Conservation (phyloP, 2,113 vertebrate species). For the Zootoca vivipara region DNA sequence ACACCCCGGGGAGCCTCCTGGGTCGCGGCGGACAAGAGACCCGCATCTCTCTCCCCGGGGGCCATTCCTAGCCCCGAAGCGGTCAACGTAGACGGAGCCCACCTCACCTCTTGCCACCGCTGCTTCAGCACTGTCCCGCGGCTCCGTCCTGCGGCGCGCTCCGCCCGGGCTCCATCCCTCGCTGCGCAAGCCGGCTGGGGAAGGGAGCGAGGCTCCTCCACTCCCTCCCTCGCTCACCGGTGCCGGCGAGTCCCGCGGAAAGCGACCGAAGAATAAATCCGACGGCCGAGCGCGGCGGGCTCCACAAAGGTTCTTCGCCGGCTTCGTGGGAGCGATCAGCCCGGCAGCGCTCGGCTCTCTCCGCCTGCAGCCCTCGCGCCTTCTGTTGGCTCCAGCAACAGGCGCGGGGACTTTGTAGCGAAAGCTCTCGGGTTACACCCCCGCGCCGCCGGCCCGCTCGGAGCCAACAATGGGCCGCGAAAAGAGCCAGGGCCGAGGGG, state of each 20-base stretch:
- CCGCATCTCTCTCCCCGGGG: neutral
- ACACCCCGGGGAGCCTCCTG: neutral
- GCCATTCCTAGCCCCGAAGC: neutral
- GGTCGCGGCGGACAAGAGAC: neutral
- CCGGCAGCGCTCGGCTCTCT: neutral
- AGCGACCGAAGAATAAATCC: neutral
- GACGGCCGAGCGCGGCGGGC: neutral
- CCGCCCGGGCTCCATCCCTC: neutral
- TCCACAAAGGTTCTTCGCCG: neutral
- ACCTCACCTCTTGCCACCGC: neutral
- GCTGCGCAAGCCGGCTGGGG: neutral
- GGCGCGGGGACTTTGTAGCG: slow-evolving; percentile 61
- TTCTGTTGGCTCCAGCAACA: slow-evolving; percentile 29
- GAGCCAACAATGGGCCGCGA: slow-evolving; percentile 23
- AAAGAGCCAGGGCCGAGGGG: slow-evolving; percentile 18
- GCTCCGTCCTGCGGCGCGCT: neutral
- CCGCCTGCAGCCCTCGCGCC: neutral
- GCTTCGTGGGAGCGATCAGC: neutral
- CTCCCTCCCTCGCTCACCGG: neutral
- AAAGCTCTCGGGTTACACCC: slow-evolving; percentile 61
- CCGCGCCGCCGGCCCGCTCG: slow-evolving; percentile 28
- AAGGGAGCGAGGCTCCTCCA: neutral
- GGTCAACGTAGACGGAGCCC: neutral
- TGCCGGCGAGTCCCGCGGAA: neutral
- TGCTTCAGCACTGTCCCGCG: neutral